These are phyloP conservation scores for Phalacrocorax pelagicus DNA, from an alignment of 2,113 vertebrate species.

Conservation along the genomic window DNA sequence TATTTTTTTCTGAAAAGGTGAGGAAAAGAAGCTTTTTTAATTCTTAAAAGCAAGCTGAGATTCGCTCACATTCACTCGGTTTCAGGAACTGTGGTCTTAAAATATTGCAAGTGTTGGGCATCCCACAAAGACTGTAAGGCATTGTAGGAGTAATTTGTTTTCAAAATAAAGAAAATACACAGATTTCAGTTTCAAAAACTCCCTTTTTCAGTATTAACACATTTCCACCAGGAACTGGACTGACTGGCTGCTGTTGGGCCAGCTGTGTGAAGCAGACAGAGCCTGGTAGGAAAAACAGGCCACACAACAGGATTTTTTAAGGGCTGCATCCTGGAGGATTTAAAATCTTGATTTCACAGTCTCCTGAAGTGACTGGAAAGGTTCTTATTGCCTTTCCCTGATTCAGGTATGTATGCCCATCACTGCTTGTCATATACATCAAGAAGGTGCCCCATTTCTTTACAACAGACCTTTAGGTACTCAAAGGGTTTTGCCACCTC, in stretches of 20 bases:
- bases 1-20: neutral
- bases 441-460: neutral
- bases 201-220: neutral
- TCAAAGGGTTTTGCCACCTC: neutral
- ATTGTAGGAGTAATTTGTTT: neutral
- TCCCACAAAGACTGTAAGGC: neutral
- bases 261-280: neutral
- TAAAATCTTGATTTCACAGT: neutral
- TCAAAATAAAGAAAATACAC: neutral
- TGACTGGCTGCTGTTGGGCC: neutral
- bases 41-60: neutral
- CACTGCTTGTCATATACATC: neutral
- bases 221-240: neutral
- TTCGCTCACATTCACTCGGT: neutral
- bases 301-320: neutral
- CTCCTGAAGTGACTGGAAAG: neutral
- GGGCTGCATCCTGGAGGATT: neutral
- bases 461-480: neutral
- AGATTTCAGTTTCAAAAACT: neutral
- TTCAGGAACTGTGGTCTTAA: neutral
- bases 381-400: neutral
- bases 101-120: neutral
- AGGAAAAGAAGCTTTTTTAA: neutral
- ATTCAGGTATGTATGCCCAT: fast-evolving
- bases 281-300: neutral